Conservation (phyloP, 2,888 invertebrate species). For the Chelonus formosanus region DNA sequence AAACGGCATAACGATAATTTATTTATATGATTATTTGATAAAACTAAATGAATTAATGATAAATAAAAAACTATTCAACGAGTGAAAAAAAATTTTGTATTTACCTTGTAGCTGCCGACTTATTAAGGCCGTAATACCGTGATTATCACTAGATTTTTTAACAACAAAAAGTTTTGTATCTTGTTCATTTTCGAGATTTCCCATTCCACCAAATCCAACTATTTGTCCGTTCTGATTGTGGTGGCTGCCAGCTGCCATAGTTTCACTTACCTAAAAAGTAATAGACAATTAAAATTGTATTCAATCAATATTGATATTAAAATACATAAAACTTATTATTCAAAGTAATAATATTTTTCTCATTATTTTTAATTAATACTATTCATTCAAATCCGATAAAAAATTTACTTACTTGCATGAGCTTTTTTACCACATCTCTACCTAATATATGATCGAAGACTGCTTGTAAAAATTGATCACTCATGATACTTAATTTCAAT, state of each 20-base stretch:
- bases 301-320: no score
- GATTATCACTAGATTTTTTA: conserved; percentile 76
- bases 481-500: conserved; percentile 83
- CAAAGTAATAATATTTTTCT: no score
- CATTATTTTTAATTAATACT: no score
- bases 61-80: no score
- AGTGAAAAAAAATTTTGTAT: conserved; percentile 26
- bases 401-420: conserved; percentile 75
- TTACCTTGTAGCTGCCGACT: conserved; percentile 82
- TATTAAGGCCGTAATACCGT: conserved; percentile 80
- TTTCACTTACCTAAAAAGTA: conserved; percentile 76
- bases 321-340: no score
- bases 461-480: conserved; percentile 82
- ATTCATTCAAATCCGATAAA: background rate
- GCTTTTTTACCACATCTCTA: conserved; percentile 84
- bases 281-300: no score
- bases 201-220: conserved; percentile 55
- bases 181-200: conserved; percentile 66
- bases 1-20: no score
- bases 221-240: conserved; percentile 74
- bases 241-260: conserved; percentile 79
- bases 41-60: no score
- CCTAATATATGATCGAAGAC: conserved; percentile 88
- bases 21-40: no score
- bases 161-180: conserved; percentile 81